A percentile compares a stretch with the other conserved stretches of the same genome.
Conservation (phyloP, 2,113 vertebrate species). For the Solenodon paradoxus region DNA sequence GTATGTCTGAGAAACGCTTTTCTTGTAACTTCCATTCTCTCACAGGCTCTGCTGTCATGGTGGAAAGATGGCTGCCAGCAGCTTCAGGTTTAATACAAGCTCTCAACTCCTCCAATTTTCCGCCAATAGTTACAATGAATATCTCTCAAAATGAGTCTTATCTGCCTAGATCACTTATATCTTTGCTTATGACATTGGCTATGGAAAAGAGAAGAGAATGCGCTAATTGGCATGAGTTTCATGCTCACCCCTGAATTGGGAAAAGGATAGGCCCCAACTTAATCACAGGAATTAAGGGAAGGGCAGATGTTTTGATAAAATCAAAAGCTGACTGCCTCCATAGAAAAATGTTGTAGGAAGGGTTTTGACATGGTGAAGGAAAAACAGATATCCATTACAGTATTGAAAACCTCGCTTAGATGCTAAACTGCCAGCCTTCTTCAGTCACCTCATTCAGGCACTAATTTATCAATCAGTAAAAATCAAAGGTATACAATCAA, state of each 20-base stretch:
- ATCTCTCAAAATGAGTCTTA: neutral
- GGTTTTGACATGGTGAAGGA: neutral
- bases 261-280: neutral
- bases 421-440: neutral
- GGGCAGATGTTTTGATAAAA: neutral
- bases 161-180: neutral
- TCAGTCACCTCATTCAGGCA: neutral
- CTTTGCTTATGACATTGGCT: neutral
- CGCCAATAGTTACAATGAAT: neutral
- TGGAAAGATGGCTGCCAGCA: neutral
- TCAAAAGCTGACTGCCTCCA: neutral
- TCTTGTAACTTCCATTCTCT: neutral
- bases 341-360: neutral
- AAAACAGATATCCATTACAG: neutral
- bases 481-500: conserved; percentile 38
- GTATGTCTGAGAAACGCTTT: neutral
- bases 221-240: neutral
- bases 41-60: neutral
- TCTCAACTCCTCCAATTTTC: neutral
- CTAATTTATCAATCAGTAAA: conserved; percentile 57
- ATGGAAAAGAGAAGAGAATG: neutral
- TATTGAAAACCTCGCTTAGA: neutral
- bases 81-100: neutral
- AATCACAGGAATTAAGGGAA: neutral
- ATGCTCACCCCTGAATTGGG: neutral